Percentiles rank a stretch among this genome's conserved stretches.
These are phyloP conservation scores for Sinhomidia bicolor DNA, from an alignment of 2,888 invertebrate species.

Conservation along the genomic window DNA sequence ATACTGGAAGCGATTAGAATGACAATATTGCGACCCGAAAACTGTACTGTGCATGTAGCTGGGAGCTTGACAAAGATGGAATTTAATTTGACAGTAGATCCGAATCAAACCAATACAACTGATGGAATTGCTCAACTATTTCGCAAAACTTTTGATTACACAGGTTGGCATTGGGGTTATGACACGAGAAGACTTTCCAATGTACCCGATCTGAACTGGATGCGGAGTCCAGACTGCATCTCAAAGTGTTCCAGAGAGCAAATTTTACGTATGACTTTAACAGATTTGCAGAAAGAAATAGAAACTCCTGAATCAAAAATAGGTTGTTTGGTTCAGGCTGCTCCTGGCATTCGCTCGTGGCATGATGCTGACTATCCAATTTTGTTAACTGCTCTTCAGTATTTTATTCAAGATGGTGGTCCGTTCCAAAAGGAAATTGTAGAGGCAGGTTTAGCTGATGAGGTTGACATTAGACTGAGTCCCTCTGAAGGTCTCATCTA, in stretches of 20 bases:
- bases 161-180: constrained; percentile 63
- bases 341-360: constrained; percentile 82
- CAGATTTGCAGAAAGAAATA: neutral
- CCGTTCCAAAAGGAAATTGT: constrained; percentile 60
- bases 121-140: constrained; percentile 58
- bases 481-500: constrained; percentile 88
- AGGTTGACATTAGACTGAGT: constrained; percentile 86
- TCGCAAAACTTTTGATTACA: constrained; percentile 48
- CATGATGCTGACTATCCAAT: constrained; percentile 88
- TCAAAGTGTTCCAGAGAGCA: constrained; percentile 64
- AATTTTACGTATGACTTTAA: constrained; percentile 84
- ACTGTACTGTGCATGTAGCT: constrained; percentile 88
- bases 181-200: constrained; percentile 71
- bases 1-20: constrained; percentile 85
- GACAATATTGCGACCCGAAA: constrained; percentile 84
- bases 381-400: constrained; percentile 90
- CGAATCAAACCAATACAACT: constrained; percentile 42
- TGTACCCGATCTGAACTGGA: constrained; percentile 69
- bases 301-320: neutral
- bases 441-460: constrained; percentile 83
- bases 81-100: constrained; percentile 67
- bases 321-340: constrained; percentile 42
- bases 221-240: constrained; percentile 65
- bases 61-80: constrained; percentile 84
- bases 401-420: constrained; percentile 91